Evolutionary conservation across 2,797 vertebrate species (phyloP).

Genomic region (Naso thynnoides): DNA sequence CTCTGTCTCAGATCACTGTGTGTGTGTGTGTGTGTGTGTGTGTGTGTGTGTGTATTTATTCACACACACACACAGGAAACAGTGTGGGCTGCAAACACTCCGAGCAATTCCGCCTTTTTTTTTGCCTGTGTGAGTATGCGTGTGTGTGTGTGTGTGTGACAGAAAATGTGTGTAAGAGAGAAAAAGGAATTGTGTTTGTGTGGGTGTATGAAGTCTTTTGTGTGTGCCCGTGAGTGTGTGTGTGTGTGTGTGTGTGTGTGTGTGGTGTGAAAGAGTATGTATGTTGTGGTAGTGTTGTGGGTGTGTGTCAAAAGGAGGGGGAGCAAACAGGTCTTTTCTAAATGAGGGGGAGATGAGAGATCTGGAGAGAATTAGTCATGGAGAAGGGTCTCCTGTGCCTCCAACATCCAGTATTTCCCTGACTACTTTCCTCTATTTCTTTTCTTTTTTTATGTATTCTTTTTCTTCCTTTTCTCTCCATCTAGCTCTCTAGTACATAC

Average conservation of each 20-base stretch:
- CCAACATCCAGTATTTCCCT: slow-evolving; percentile 54
- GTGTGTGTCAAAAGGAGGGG: slow-evolving; percentile 66
- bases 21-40: slow-evolving; percentile 50
- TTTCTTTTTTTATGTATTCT: background rate
- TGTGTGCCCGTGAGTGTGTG: slow-evolving; percentile 12
- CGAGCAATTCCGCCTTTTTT: slow-evolving; percentile 67
- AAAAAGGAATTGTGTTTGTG: slow-evolving; percentile 52
- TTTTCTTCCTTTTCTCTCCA: slow-evolving; percentile 5
- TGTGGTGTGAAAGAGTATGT: slow-evolving; percentile 24
- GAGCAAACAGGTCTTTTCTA: slow-evolving; percentile 74
- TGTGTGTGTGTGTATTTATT: slow-evolving; percentile 53
- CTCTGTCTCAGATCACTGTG: slow-evolving; percentile 65
- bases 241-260: slow-evolving; percentile 1
- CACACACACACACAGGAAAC: slow-evolving; percentile 75
- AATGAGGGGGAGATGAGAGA: slow-evolving; percentile 72
- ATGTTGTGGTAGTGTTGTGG: slow-evolving; percentile 54
- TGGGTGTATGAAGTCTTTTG: slow-evolving; percentile 63
- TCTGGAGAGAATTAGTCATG: slow-evolving; percentile 74
- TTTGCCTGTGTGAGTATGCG: slow-evolving; percentile 17
- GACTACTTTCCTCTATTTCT: slow-evolving; percentile 16
- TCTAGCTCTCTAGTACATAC: background rate
- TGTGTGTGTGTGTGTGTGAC: slow-evolving; percentile 11
- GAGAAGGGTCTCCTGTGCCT: slow-evolving; percentile 61
- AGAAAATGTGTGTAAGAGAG: slow-evolving; percentile 35
- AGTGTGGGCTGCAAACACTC: slow-evolving; percentile 78